Conservation (phyloP, 2,113 vertebrate genomes). For the Zeus faber region DNA sequence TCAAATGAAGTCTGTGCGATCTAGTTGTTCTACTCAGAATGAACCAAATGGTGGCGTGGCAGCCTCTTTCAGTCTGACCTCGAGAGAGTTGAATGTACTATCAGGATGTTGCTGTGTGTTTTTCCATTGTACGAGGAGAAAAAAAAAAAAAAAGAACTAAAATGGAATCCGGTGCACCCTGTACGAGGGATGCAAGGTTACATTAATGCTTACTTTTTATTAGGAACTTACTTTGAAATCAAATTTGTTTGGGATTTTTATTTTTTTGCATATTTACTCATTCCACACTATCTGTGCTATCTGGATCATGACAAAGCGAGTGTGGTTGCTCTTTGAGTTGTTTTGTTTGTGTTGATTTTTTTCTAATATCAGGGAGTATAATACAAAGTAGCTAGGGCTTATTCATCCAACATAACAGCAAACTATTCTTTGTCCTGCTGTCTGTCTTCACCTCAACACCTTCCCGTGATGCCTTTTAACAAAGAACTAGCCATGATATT, state of each 20-base stretch:
- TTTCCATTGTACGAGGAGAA: constrained; percentile 32
- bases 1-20: constrained; percentile 62
- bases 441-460: constrained; percentile 55
- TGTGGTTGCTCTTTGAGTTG: constrained; percentile 38
- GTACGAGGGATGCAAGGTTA: constrained; percentile 56
- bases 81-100: constrained; percentile 72
- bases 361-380: constrained; percentile 77
- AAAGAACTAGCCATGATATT: constrained; percentile 52
- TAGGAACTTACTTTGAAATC: constrained; percentile 48
- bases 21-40: constrained; percentile 62
- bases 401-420: constrained; percentile 46
- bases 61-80: constrained; percentile 34
- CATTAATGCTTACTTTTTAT: constrained; percentile 73
- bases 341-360: constrained; percentile 20
- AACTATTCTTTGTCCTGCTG: constrained; percentile 45
- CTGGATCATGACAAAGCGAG: constrained; percentile 40
- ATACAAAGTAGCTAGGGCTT: constrained; percentile 60
- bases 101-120: constrained; percentile 44
- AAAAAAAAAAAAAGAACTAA: constrained; percentile 30
- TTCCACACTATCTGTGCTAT: constrained; percentile 22
- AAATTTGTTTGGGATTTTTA: constrained; percentile 60
- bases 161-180: constrained; percentile 41
- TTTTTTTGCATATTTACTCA: constrained; percentile 40
- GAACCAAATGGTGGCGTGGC: constrained; percentile 63
- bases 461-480: constrained; percentile 69